Conservation (phyloP, 2,888 invertebrate species). For the Diadegma fenestrale region DNA sequence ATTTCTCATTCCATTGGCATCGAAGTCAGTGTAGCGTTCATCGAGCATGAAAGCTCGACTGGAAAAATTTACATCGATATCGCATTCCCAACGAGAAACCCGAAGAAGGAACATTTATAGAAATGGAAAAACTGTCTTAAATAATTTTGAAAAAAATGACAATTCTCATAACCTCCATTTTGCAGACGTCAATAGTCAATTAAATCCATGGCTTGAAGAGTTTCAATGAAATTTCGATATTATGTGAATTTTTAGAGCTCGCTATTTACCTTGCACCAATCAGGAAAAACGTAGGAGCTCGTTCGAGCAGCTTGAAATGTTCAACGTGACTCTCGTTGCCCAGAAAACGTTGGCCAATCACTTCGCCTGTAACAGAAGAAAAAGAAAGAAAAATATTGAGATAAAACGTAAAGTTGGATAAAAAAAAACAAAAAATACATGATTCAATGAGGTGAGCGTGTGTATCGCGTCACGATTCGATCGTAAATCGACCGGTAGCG, state of each 20-base stretch:
- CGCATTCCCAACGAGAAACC: background rate
- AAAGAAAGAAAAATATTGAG: slow-evolving; percentile 78
- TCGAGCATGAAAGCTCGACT: background rate
- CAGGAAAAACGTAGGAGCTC: slow-evolving; percentile 93
- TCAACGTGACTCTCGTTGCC: slow-evolving; percentile 93
- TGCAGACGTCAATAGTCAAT: background rate
- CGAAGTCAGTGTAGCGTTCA: background rate
- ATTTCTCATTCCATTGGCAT: background rate
- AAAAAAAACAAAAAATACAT: slow-evolving; percentile 39
- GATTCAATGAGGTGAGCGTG: slow-evolving; percentile 51
- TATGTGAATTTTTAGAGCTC: background rate
- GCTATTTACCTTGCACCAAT: slow-evolving; percentile 93
- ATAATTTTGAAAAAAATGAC: background rate
- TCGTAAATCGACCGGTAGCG: slow-evolving; percentile 58
- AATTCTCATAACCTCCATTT: background rate
- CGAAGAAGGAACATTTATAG: background rate
- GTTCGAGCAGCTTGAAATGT: slow-evolving; percentile 95
- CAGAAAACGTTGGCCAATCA: slow-evolving; percentile 90
- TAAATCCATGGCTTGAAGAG: background rate
- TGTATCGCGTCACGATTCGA: slow-evolving; percentile 43
- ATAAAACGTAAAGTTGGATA: slow-evolving; percentile 31
- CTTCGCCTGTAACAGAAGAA: slow-evolving; percentile 88
- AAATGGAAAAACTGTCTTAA: background rate
- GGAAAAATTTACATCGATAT: background rate
- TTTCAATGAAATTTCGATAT: background rate